phyloP scores from a whole-genome alignment of 2,113 vertebrate genomes.

The Chinchilla lanigera region DNA sequence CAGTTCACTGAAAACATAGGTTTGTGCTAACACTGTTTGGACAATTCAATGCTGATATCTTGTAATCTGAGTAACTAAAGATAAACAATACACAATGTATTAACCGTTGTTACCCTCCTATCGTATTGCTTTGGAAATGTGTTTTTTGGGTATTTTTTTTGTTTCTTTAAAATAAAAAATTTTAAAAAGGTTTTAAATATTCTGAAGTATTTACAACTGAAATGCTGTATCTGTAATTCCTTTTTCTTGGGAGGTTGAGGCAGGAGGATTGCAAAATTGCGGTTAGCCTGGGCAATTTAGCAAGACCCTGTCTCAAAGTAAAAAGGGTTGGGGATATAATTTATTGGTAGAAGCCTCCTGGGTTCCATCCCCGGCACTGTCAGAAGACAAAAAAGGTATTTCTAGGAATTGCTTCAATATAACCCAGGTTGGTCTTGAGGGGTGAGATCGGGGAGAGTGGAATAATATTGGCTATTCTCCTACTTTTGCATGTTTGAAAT shows the following conservation, averaged over 20 bases:
- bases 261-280: not conserved
- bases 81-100: too few species aligned
- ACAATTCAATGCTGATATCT: too few species aligned
- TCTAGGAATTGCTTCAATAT: not conserved
- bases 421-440: not conserved
- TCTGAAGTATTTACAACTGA: slow-evolving; percentile 17
- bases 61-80: too few species aligned
- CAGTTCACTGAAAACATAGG: too few species aligned
- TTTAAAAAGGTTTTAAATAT: not conserved
- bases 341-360: not conserved
- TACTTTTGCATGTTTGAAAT: not conserved
- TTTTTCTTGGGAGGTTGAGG: not conserved
- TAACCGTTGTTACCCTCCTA: too few species aligned
- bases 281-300: not conserved
- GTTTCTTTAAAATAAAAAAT: too few species aligned
- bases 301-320: not conserved
- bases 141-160: too few species aligned
- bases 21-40: too few species aligned
- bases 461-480: not conserved
- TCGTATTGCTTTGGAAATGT: too few species aligned
- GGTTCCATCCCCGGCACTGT: not conserved
- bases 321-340: not conserved
- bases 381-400: not conserved
- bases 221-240: not conserved
- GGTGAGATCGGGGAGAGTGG: fast-evolving